Evolutionary conservation across 2,113 vertebrate species (phyloP).

Genomic region (Notiomystis cincta): DNA sequence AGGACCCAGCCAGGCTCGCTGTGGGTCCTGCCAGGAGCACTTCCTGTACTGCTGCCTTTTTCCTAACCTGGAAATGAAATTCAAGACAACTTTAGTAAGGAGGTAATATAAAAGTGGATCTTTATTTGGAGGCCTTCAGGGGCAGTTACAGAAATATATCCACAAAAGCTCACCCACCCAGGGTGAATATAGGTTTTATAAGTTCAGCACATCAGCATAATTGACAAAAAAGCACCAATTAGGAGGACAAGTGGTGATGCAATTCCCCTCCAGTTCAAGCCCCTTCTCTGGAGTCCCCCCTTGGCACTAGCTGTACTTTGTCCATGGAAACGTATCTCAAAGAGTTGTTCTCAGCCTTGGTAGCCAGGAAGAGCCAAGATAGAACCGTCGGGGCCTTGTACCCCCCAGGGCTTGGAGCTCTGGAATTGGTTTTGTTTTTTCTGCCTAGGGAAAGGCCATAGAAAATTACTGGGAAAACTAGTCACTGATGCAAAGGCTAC

Average conservation of each 20-base stretch:
- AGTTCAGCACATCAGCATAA: not conserved
- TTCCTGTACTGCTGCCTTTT: too few relatives aligned
- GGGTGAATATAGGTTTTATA: not conserved
- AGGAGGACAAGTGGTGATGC: not conserved
- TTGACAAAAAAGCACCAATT: not conserved
- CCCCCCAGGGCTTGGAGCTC: not conserved
- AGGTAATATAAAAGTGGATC: not conserved
- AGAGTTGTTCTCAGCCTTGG: not conserved
- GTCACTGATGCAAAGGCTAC: too few relatives aligned
- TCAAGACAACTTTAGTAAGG: fast-evolving
- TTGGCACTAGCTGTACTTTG: not conserved
- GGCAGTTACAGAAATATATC: not conserved
- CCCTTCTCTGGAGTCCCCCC: not conserved
- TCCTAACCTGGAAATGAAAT: not conserved
- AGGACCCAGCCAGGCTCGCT: fast-evolving
- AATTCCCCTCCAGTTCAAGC: not conserved
- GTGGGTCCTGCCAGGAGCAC: not conserved
- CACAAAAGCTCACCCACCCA: too few relatives aligned
- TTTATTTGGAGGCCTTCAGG: not conserved
- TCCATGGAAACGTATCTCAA: not conserved
- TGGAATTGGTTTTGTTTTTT: not conserved
- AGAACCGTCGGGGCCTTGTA: too few relatives aligned
- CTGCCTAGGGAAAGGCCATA: too few relatives aligned
- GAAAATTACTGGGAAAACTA: not conserved
- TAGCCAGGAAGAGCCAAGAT: not conserved